phyloP scores from a whole-genome alignment of 2,797 vertebrate species.

The Columba guinea region DNA sequence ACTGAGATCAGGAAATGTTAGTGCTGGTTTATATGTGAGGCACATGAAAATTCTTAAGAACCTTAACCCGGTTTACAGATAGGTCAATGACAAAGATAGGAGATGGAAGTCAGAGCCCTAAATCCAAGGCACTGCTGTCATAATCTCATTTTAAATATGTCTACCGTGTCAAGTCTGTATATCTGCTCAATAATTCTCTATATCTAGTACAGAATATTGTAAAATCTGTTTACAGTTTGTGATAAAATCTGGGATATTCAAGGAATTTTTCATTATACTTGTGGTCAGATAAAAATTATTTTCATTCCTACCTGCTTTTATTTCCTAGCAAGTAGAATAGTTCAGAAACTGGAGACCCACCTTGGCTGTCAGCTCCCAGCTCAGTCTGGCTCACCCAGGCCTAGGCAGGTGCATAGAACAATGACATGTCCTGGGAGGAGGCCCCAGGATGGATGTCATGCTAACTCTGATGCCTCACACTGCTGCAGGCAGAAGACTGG shows the following conservation, averaged over 20 bases:
- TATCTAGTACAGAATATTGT: background rate
- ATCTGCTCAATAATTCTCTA: background rate
- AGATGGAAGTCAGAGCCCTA: background rate
- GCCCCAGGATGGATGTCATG: background rate
- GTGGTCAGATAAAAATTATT: background rate
- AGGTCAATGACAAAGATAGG: background rate
- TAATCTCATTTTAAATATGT: background rate
- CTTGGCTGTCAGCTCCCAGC: background rate
- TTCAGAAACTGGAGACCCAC: background rate
- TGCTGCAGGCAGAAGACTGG: slow-evolving; percentile 85
- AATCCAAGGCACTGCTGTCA: background rate
- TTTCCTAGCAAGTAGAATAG: background rate
- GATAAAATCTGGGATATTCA: background rate
- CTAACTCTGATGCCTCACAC: background rate
- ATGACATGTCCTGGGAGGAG: background rate
- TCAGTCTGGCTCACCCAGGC: background rate
- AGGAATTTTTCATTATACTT: background rate
- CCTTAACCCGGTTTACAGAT: background rate
- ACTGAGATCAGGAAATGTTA: background rate
- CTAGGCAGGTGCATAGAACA: background rate
- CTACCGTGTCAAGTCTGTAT: background rate
- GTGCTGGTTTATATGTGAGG: background rate
- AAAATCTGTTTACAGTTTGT: background rate
- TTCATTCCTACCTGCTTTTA: background rate
- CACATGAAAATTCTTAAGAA: background rate